These are phyloP conservation scores for Phaonia tiefii DNA, from an alignment of 2,888 invertebrate genomes.

Conservation along the genomic window DNA sequence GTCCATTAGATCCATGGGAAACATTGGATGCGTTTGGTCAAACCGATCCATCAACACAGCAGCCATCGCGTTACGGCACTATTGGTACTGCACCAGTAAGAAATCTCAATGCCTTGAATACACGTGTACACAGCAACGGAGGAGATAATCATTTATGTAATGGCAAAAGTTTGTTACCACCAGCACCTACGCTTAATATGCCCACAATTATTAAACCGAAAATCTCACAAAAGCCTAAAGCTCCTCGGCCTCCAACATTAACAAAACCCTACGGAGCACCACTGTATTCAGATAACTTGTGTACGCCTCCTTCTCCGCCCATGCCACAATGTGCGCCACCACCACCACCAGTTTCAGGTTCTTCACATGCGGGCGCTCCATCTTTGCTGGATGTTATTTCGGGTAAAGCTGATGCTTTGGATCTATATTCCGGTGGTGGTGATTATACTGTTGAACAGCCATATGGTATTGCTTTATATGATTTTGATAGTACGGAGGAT, in stretches of 20 bases:
- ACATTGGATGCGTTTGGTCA: constrained; percentile 72
- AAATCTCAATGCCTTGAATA: constrained; percentile 71
- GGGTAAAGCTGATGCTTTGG: constrained; percentile 76
- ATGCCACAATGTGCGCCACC: constrained; percentile 91
- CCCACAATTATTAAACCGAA: constrained; percentile 87
- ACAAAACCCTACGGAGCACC: constrained; percentile 62
- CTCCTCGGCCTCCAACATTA: constrained; percentile 75
- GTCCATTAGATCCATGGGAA: constrained; percentile 80
- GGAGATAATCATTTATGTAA: constrained; percentile 84
- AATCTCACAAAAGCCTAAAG: constrained; percentile 79
- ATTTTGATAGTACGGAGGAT: constrained; percentile 87
- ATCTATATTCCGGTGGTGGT: constrained; percentile 70
- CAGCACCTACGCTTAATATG: constrained; percentile 81
- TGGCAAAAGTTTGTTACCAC: constrained; percentile 81
- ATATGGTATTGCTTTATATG: constrained; percentile 89
- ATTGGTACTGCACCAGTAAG: constrained; percentile 80
- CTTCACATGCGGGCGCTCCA: constrained; percentile 82
- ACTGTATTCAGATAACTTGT: constrained; percentile 68
- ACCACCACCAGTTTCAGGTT: constrained; percentile 87
- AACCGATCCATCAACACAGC: constrained; percentile 51
- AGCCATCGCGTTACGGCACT: constrained; percentile 58
- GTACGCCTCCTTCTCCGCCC: constrained; percentile 84
- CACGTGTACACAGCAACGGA: constrained; percentile 77
- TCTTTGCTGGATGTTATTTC: constrained; percentile 78
- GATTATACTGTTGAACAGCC: constrained; percentile 79